phyloP scores from a whole-genome alignment of 2,797 vertebrate species.

The Sphenopsis melanotis region DNA sequence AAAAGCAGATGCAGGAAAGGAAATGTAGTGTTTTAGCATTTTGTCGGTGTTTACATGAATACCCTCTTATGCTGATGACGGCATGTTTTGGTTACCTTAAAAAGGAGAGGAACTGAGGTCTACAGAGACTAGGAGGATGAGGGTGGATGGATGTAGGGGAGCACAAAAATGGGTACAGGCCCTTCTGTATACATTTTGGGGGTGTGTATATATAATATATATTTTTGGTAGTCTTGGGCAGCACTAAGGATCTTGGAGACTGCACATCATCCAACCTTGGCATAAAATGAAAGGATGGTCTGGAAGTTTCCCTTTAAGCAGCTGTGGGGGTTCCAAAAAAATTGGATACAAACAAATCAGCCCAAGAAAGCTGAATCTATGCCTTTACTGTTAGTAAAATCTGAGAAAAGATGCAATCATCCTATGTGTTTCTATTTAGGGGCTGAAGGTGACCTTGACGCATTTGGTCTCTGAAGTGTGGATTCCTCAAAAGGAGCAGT shows the following conservation, averaged over 20 bases:
- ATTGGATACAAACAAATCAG: not conserved
- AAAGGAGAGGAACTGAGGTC: not conserved
- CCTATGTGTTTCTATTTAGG: not conserved
- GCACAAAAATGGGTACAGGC: not conserved
- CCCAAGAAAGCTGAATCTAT: not conserved
- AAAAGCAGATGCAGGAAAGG: not conserved
- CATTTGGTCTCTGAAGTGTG: not conserved
- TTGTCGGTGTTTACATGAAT: not conserved
- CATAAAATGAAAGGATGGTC: not conserved
- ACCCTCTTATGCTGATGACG: not conserved
- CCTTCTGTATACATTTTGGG: not conserved
- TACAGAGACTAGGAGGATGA: not conserved
- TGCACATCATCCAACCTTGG: not conserved
- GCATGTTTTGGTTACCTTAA: not conserved
- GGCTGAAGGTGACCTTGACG: not conserved
- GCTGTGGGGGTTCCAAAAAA: not conserved
- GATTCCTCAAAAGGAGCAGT: not conserved
- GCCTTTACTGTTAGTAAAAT: not conserved
- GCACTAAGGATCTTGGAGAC: not conserved
- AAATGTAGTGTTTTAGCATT: not conserved
- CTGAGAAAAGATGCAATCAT: fast-evolving
- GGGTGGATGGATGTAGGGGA: not conserved
- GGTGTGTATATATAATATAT: not conserved
- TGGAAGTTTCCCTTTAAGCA: not conserved
- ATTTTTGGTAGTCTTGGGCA: not conserved